Percentiles rank a stretch among this genome's conserved stretches.
phyloP scores from a whole-genome alignment of 92 coral and sea anemone genomes.

The Epizoanthus rinbou region DNA sequence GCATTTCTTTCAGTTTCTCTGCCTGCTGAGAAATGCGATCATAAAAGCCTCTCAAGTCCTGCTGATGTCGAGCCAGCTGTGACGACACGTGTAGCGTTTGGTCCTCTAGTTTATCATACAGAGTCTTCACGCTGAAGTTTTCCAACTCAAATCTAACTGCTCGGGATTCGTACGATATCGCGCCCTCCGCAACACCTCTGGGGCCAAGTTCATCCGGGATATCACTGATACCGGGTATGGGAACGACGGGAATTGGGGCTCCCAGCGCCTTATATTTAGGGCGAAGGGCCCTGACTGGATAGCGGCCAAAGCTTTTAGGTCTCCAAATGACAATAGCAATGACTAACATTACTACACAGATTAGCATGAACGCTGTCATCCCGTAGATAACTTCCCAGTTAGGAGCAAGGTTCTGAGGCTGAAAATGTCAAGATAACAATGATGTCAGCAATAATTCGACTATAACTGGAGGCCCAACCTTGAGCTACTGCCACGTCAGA shows the following conservation, averaged over 20 bases:
- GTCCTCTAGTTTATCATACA: conserved; percentile 95
- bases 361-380: conserved; percentile 92
- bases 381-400: conserved; percentile 95
- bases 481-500: no score
- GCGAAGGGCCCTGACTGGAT: conserved; percentile 84
- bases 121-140: conserved; percentile 91
- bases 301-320: conserved; percentile 89
- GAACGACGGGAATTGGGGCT: conserved; percentile 98
- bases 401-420: conserved; percentile 96
- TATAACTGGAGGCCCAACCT: no score
- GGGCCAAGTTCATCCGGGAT: conserved; percentile 87
- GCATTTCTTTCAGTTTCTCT: conserved; percentile 94
- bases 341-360: conserved; percentile 87
- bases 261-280: conserved; percentile 98
- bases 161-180: conserved; percentile 72
- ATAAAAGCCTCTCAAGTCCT: conserved; percentile 94
- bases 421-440: background rate
- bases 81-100: conserved; percentile 99
- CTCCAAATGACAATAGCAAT: conserved; percentile 98
- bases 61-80: conserved; percentile 96
- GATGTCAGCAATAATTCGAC: background rate
- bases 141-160: conserved; percentile 89
- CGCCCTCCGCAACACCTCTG: conserved; percentile 94
- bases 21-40: conserved; percentile 97
- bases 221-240: conserved; percentile 95